Base-by-base conservation (phyloP, 1,140 invertebrate genomes). In the Pseudomyrmex gracilis region DNA sequence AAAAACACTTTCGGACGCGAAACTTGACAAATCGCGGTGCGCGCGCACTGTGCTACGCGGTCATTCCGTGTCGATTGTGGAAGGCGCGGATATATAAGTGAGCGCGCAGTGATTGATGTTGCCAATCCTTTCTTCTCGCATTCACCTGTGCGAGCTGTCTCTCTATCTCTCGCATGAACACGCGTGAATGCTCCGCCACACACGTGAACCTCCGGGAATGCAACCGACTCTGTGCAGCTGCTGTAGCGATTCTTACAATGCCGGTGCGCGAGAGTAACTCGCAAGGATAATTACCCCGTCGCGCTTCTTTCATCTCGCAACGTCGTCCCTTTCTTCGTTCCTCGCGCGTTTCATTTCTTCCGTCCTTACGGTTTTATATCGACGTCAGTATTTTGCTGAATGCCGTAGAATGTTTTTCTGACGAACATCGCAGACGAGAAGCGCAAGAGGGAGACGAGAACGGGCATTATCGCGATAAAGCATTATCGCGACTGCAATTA, bases 231-330 rank as follows among this genome's bases (percentile, higher is more conserved):
- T 85, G 83, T 66, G 55, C 86, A 85, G 85, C 88, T 89, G 90
- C 86, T 82, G 87, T 77, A 90, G 83, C 89, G 85, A 90, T 89
- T 87, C 83, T 68, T 67, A 83, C 86, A 90, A 90, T 89, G 86
- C 80, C 64, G 76, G 53, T 67, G 64, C 84, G 84, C 85, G 84
- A 87, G 84, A 87, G 85, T 86, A 83, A 89, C 80, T 87, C 89
- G 83, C 78, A 47, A 7, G 85, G 70, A 85, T 90, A 91, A 90
- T 91, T 90, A 78, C 82, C 34, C 34, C n/a, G 63, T 43, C 53
- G 73, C 70, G 60, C 60, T 45, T 84, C 80, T 83, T 80, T 77
- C 73, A 83, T 66, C 78, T 83, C 80, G 73, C 73, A 70, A 78
- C 67, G 20, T 55, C 53, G 34, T 24, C 53, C 67, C 51, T 71